phyloP scores from a whole-genome alignment of 2,113 vertebrate species.

The Tragulus kanchil region DNA sequence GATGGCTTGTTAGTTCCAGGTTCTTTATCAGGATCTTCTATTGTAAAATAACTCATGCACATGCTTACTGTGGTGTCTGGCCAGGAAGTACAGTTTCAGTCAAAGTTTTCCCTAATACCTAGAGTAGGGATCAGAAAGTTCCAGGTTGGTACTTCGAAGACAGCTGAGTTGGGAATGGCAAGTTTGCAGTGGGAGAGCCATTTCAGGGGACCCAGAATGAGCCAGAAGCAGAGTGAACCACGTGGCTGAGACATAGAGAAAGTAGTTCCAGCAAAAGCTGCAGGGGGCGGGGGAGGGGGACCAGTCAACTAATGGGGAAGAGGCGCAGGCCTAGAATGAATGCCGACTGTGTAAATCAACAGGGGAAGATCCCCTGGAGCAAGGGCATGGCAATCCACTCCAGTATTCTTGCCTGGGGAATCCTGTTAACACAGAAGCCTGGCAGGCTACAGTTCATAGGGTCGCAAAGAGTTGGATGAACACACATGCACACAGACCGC shows the following conservation, averaged over 20 bases:
- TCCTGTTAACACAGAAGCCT: background rate
- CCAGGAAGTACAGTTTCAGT: background rate
- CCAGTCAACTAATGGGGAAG: background rate
- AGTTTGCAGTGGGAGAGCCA: background rate
- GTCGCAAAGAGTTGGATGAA: background rate
- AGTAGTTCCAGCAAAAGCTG: background rate
- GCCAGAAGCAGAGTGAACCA: background rate
- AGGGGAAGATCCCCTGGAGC: background rate
- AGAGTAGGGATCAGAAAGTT: background rate
- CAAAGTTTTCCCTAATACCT: background rate
- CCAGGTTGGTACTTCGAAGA: background rate
- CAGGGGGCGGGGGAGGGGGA: background rate
- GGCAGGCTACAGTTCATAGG: background rate
- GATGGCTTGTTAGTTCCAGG: background rate
- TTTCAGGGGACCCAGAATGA: accelerated
- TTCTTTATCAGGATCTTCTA: background rate
- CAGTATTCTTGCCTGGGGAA: background rate
- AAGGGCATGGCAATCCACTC: background rate
- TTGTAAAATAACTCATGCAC: background rate
- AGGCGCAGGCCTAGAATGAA: background rate
- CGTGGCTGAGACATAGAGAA: background rate
- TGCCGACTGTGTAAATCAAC: background rate
- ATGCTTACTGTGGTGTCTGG: background rate
- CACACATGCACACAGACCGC: background rate
- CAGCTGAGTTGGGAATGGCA: background rate